Percentiles rank a stretch among this genome's conserved stretches.
These are phyloP conservation scores for Cryptophagus acutangulus DNA, from an alignment of 2,888 invertebrate genomes.

Conservation along the genomic window DNA sequence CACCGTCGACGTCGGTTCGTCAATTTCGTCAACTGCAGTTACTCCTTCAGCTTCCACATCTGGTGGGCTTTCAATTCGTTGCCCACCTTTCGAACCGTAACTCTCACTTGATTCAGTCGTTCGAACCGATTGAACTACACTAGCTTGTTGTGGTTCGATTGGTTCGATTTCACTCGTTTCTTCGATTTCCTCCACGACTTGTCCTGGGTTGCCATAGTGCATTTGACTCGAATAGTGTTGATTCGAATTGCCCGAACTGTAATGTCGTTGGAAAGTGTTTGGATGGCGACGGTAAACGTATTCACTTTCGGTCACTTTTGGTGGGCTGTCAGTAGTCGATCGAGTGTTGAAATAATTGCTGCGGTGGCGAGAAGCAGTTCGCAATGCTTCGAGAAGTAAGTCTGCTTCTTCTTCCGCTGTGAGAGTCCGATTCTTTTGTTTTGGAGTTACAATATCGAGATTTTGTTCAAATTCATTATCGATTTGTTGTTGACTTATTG, in stretches of 20 bases:
- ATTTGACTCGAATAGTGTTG: not conserved
- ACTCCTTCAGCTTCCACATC: slow-evolving; percentile 11
- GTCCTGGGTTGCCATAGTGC: slow-evolving; percentile 9
- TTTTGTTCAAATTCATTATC: not conserved
- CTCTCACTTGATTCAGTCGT: slow-evolving; percentile 9
- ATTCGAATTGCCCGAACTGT: not conserved
- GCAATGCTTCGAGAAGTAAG: too few relatives aligned
- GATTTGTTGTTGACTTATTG: not conserved
- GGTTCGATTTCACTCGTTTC: slow-evolving; percentile 18
- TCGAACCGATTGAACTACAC: slow-evolving; percentile 2
- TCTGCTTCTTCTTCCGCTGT: not conserved
- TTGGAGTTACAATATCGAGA: not conserved
- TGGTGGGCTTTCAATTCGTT: not conserved
- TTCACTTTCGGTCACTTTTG: not conserved
- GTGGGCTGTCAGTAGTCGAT: slow-evolving; percentile 5
- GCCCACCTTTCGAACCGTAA: too few relatives aligned
- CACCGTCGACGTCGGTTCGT: slow-evolving; percentile 32
- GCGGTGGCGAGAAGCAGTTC: too few relatives aligned
- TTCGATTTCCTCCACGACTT: slow-evolving; percentile 15
- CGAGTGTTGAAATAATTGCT: slow-evolving; percentile 17
- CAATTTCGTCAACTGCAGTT: not conserved
- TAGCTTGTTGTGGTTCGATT: slow-evolving; percentile 9
- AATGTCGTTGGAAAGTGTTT: not conserved
- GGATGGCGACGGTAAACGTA: too few relatives aligned
- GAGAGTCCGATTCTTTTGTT: not conserved